A percentile compares a stretch with the other conserved stretches of the same genome.
These are phyloP conservation scores for Gobionotothen gibberifrons DNA, from an alignment of 2,797 vertebrate species.

Conservation along the genomic window DNA sequence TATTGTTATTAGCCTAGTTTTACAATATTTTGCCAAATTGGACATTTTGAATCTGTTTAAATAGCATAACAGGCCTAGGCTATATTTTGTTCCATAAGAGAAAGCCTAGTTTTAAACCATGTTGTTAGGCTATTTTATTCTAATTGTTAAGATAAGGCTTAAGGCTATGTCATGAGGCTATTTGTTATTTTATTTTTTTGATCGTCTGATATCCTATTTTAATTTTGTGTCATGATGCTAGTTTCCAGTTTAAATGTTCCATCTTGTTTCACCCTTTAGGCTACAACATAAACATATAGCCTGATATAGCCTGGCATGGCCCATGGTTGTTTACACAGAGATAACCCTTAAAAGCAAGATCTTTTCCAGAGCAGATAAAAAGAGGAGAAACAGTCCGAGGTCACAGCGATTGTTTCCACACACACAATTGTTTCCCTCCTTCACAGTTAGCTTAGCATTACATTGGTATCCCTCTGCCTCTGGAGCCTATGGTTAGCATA, in stretches of 20 bases:
- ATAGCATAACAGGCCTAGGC: no score
- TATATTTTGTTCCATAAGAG: not conserved
- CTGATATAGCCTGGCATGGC: conserved; percentile 6
- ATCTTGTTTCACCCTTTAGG: not conserved
- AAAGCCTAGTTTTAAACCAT: no score
- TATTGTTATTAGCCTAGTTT: no score
- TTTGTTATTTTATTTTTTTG: accelerated
- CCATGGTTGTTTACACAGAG: conserved; percentile 39
- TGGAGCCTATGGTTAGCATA: conserved; percentile 27
- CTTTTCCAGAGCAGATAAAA: conserved; percentile 28
- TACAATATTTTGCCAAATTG: not conserved
- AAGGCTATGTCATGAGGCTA: not conserved
- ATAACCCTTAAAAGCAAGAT: conserved; percentile 30
- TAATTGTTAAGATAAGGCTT: not conserved
- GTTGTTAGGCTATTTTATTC: not conserved
- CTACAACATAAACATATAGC: not conserved
- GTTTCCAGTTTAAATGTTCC: not conserved
- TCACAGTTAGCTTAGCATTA: conserved; percentile 29
- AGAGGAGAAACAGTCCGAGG: conserved; percentile 1
- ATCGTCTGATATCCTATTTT: not conserved
- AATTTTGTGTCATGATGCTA: not conserved
- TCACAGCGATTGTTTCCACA: conserved; percentile 1
- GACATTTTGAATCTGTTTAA: not conserved
- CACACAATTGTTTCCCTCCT: not conserved
- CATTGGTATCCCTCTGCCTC: not conserved